phyloP scores from a whole-genome alignment of 2,113 vertebrate species.

The Upupa epops region DNA sequence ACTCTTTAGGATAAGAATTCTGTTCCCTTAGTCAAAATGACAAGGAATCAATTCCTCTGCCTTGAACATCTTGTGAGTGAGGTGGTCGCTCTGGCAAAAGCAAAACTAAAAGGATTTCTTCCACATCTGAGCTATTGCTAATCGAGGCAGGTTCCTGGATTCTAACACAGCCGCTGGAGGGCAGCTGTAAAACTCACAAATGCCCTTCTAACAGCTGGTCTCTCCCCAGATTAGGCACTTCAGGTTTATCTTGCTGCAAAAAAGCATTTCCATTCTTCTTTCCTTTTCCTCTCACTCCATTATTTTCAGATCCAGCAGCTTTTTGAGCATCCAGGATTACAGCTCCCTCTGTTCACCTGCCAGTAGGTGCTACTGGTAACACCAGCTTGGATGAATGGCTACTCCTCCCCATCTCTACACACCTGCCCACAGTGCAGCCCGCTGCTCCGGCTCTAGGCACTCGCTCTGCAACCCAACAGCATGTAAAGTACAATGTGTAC shows the following conservation, averaged over 20 bases:
- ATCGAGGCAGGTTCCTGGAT: not conserved
- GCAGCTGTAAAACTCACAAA: not conserved
- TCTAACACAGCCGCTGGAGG: not conserved
- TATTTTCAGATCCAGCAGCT: not conserved
- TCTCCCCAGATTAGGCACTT: not conserved
- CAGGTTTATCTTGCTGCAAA: not conserved
- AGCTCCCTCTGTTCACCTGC: not conserved
- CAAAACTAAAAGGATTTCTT: not conserved
- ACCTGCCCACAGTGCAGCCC: not conserved
- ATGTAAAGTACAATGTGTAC: not conserved
- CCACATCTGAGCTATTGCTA: not conserved
- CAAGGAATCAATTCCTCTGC: not conserved
- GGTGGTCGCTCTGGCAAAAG: not conserved
- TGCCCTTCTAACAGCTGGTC: not conserved
- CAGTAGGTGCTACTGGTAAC: not conserved
- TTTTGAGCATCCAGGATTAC: rapidly evolving
- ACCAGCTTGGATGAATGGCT: not conserved
- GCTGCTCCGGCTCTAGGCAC: not conserved
- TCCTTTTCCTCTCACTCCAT: not conserved
- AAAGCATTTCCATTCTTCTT: not conserved
- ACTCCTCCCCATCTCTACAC: not conserved
- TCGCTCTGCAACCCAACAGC: not conserved
- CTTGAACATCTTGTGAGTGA: not conserved
- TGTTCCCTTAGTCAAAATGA: not conserved
- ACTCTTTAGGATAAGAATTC: not conserved